A percentile compares a stretch with the other conserved stretches of the same genome.
phyloP scores from a whole-genome alignment of 2,888 invertebrate species.

The Sarcophaga caerulescens region DNA sequence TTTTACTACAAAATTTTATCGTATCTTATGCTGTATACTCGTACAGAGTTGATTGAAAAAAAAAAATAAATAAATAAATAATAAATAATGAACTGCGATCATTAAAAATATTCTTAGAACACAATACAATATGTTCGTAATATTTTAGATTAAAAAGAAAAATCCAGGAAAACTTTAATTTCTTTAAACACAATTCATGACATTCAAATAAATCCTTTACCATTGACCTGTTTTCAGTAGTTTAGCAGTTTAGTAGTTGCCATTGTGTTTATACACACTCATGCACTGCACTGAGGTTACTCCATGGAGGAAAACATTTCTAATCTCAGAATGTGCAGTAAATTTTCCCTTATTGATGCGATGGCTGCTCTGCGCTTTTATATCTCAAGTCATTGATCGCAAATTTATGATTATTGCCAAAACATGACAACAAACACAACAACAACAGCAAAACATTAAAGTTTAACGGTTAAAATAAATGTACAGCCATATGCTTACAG shows the following conservation, averaged over 20 bases:
- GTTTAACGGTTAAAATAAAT: neutral
- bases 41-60: too few species aligned
- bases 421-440: slow-evolving; percentile 53
- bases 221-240: neutral
- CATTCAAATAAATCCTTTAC: neutral
- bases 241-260: too few species aligned
- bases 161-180: neutral
- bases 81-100: neutral
- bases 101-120: neutral
- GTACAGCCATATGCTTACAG: neutral
- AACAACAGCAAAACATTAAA: neutral
- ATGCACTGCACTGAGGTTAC: neutral
- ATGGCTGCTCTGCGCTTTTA: neutral
- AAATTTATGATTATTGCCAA: slow-evolving; percentile 67
- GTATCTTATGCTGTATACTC: too few species aligned
- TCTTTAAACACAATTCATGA: neutral
- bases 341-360: slow-evolving; percentile 24
- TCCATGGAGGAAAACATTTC: too few species aligned
- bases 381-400: slow-evolving; percentile 57
- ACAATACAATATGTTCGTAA: neutral
- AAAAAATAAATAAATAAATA: too few species aligned
- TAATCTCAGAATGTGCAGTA: neutral
- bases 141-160: neutral
- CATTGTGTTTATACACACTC: neutral
- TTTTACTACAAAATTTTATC: too few species aligned